Evolutionary conservation across 2,113 vertebrate species (phyloP).

Genomic region (Entomyzon cyanotis): DNA sequence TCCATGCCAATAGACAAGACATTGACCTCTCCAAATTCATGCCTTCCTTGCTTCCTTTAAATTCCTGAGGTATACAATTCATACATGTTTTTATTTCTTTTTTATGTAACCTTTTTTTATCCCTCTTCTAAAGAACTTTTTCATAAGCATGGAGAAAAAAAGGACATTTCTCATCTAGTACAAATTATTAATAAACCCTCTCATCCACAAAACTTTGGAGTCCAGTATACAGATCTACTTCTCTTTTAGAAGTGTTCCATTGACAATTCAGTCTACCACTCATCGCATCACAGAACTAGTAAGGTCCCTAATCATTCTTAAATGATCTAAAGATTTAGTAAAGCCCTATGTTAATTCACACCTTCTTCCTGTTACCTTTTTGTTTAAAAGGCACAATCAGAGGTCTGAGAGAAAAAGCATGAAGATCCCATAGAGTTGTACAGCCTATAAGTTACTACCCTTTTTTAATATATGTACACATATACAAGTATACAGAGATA

Average conservation of each 20-base stretch:
- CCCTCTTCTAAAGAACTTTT: background rate
- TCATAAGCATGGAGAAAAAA: background rate
- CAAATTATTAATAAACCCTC: background rate
- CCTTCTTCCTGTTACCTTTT: background rate
- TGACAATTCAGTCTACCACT: background rate
- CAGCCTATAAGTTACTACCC: background rate
- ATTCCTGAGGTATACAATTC: background rate
- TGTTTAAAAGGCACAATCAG: background rate
- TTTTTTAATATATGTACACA: background rate
- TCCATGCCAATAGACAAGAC: background rate
- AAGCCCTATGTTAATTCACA: background rate
- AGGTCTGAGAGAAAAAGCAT: background rate
- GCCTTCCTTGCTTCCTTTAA: background rate
- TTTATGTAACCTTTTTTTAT: background rate
- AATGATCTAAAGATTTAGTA: background rate
- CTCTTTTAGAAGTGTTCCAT: background rate
- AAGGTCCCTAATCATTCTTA: background rate
- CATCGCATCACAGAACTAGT: rapidly evolving
- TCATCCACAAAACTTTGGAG: background rate
- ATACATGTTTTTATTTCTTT: background rate
- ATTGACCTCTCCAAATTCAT: background rate
- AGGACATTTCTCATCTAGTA: background rate
- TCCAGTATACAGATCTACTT: background rate
- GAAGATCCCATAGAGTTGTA: background rate
- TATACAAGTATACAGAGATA: background rate